phyloP scores from a whole-genome alignment of 2,797 vertebrate species.

The Chrysocyon brachyurus region DNA sequence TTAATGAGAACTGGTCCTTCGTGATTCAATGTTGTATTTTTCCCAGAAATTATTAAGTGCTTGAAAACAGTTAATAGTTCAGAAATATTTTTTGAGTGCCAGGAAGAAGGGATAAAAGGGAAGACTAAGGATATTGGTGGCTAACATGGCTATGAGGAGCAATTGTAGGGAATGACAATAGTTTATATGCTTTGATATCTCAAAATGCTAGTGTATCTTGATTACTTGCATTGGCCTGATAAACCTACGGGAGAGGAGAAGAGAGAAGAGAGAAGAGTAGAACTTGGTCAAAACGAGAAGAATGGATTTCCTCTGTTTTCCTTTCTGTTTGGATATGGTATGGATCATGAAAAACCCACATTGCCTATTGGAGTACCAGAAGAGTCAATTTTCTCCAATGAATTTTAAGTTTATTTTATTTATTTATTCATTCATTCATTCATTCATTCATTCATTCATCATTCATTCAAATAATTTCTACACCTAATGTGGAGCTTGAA shows the following conservation, averaged over 20 bases:
- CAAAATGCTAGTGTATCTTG: neutral
- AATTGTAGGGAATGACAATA: neutral
- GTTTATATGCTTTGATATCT: neutral
- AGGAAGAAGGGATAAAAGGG: neutral
- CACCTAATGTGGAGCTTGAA: neutral
- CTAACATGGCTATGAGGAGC: neutral
- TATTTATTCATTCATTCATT: too few species aligned
- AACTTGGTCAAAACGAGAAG: neutral
- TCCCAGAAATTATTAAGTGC: neutral
- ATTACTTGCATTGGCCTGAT: neutral
- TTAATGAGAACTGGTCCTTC: neutral
- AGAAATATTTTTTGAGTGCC: conserved; percentile 40
- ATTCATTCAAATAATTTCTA: neutral
- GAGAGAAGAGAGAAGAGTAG: neutral
- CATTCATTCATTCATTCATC: neutral
- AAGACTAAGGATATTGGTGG: neutral
- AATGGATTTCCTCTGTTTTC: neutral
- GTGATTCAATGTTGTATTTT: neutral
- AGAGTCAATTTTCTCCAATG: neutral
- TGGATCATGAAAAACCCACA: neutral
- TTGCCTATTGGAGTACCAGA: neutral
- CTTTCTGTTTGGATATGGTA: neutral
- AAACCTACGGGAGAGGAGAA: neutral
- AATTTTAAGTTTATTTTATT: neutral
- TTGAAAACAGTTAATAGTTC: neutral